Percentiles rank a stretch among this genome's conserved stretches.
phyloP scores from a whole-genome alignment of 1,140 invertebrate genomes.

The Papilio machaon region DNA sequence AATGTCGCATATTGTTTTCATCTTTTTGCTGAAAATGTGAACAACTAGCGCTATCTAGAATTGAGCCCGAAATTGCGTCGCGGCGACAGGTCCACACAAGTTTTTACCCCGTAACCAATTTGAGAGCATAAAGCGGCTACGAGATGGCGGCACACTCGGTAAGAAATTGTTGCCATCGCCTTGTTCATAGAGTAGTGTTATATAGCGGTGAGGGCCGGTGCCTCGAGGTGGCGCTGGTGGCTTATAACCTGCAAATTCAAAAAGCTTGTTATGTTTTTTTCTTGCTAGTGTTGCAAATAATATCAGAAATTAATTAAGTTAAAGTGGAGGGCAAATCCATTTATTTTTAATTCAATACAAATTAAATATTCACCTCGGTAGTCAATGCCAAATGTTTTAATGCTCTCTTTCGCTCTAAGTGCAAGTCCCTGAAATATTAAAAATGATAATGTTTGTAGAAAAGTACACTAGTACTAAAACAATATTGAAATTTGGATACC shows the following conservation, averaged over 20 bases:
- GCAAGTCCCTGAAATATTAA: slow-evolving; percentile 60
- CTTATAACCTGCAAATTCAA: slow-evolving; percentile 63
- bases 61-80: slow-evolving; percentile 64
- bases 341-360: background rate
- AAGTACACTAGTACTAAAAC: background rate
- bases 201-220: slow-evolving; percentile 66
- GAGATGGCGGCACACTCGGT: slow-evolving; percentile 59
- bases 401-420: slow-evolving; percentile 63
- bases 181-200: slow-evolving; percentile 68
- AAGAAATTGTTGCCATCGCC: slow-evolving; percentile 72
- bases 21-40: background rate
- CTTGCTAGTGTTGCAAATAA: background rate
- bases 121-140: slow-evolving; percentile 62
- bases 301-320: background rate
- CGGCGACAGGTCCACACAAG: slow-evolving; percentile 71
- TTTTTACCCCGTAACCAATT: slow-evolving; percentile 73
- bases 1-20: background rate
- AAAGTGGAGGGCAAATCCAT: background rate
- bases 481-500: background rate
- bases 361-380: slow-evolving; percentile 60
- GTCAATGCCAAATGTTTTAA: slow-evolving; percentile 68
- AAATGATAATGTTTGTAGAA: background rate
- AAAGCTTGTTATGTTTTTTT: background rate
- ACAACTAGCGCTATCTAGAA: slow-evolving; percentile 70
- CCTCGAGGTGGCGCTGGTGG: slow-evolving; percentile 73